Percentiles rank a stretch among this genome's conserved stretches.
Conservation (phyloP, 2,888 invertebrate genomes). For the Cantharis rustica region DNA sequence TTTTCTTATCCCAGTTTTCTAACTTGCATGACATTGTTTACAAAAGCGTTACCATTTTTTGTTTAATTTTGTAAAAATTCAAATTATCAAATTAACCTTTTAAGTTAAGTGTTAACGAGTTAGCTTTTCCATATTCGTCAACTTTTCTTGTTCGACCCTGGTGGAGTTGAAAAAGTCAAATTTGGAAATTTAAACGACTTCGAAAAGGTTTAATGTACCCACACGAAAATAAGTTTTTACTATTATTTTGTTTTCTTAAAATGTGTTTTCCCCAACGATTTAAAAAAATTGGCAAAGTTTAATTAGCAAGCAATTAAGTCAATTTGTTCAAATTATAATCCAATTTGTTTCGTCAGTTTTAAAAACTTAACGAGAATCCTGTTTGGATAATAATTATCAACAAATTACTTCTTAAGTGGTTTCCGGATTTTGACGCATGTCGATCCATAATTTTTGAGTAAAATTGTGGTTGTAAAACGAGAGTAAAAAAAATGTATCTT, state of each 20-base stretch:
- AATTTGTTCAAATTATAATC: background rate
- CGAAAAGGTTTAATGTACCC: background rate
- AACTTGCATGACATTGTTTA: background rate
- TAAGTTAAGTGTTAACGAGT: background rate
- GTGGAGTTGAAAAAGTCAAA: background rate
- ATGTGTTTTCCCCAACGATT: background rate
- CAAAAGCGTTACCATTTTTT: background rate
- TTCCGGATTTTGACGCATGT: background rate
- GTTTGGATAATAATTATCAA: background rate
- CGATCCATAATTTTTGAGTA: background rate
- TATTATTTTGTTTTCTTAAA: background rate
- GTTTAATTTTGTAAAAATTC: background rate
- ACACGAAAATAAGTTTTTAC: background rate
- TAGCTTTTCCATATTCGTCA: background rate
- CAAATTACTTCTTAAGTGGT: background rate
- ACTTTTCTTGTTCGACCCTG: background rate
- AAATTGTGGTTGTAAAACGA: background rate
- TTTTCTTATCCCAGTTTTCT: background rate
- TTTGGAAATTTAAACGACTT: background rate
- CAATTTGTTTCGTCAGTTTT: background rate
- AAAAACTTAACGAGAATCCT: background rate
- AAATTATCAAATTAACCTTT: background rate
- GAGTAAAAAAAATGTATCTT: background rate
- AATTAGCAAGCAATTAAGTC: background rate
- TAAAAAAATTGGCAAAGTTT: background rate